Percentiles rank a stretch among this genome's conserved stretches.
phyloP scores from a whole-genome alignment of 2,888 invertebrate genomes.

The Drosophila maculinotata region DNA sequence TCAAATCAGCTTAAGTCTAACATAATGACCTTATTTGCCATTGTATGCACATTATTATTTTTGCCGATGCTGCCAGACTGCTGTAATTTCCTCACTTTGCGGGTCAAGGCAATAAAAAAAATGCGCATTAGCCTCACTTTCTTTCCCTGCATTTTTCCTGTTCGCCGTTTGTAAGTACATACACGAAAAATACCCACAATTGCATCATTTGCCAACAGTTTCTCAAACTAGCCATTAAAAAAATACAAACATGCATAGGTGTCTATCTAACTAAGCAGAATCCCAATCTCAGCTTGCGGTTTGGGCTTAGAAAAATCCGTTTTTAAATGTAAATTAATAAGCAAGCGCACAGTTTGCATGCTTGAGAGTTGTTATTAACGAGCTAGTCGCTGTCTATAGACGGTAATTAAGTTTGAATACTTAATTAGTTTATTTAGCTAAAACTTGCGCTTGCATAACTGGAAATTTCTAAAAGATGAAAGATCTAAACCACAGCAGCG shows the following conservation, averaged over 20 bases:
- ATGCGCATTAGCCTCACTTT: slow-evolving; percentile 47
- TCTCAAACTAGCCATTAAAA: slow-evolving; percentile 15
- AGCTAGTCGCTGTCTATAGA: slow-evolving; percentile 47
- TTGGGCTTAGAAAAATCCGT: slow-evolving; percentile 44
- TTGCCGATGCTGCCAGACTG: slow-evolving; percentile 43
- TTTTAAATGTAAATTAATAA: slow-evolving; percentile 57
- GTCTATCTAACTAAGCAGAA: slow-evolving; percentile 44
- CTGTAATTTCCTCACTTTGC: slow-evolving; percentile 71
- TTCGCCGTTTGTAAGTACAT: not conserved
- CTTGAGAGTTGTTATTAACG: slow-evolving; percentile 56
- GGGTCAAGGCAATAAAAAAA: slow-evolving; percentile 74
- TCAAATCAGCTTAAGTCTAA: slow-evolving; percentile 77
- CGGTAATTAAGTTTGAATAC: slow-evolving; percentile 76
- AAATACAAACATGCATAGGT: slow-evolving; percentile 5
- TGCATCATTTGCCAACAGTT: slow-evolving; percentile 46
- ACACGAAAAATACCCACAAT: slow-evolving; percentile 22
- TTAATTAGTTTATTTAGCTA: slow-evolving; percentile 76
- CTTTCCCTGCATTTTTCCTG: slow-evolving; percentile 35
- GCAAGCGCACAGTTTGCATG: slow-evolving; percentile 46
- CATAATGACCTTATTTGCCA: slow-evolving; percentile 81
- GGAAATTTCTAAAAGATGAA: slow-evolving; percentile 76
- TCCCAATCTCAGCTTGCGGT: slow-evolving; percentile 25
- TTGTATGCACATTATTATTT: slow-evolving; percentile 78
- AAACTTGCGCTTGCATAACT: slow-evolving; percentile 71
- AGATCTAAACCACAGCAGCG: slow-evolving; percentile 63